Conservation (phyloP, 2,888 invertebrate species). For the Thymelicus sylvestris region DNA sequence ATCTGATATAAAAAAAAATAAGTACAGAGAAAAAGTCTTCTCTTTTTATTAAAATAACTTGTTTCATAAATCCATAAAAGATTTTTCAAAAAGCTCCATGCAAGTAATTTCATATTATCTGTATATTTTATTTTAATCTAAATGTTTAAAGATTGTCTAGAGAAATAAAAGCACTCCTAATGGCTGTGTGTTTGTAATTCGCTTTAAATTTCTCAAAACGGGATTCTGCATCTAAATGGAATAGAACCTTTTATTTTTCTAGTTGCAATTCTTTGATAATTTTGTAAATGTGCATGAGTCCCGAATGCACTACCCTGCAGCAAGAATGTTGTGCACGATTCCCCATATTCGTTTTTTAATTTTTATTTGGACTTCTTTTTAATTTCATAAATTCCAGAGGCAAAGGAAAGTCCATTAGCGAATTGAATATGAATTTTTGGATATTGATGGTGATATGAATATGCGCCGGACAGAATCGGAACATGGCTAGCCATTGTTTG, state of each 20-base stretch:
- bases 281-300: slow-evolving; percentile 79
- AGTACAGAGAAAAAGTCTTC: too few species aligned
- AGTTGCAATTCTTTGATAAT: slow-evolving; percentile 57
- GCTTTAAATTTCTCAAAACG: slow-evolving; percentile 25
- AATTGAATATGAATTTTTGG: slow-evolving; percentile 58
- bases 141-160: slow-evolving; percentile 49
- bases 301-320: slow-evolving; percentile 79
- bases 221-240: slow-evolving; percentile 16
- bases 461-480: slow-evolving; percentile 1
- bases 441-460: slow-evolving; percentile 53
- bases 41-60: not conserved
- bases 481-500: slow-evolving; percentile 26
- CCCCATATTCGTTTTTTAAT: slow-evolving; percentile 56
- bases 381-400: slow-evolving; percentile 64
- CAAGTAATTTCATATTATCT: slow-evolving; percentile 43
- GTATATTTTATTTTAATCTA: slow-evolving; percentile 51
- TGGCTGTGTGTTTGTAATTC: slow-evolving; percentile 19
- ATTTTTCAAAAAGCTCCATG: slow-evolving; percentile 45
- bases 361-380: slow-evolving; percentile 61
- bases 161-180: slow-evolving; percentile 41
- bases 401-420: slow-evolving; percentile 74
- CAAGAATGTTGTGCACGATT: slow-evolving; percentile 83
- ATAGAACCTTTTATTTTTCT: slow-evolving; percentile 43
- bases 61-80: not conserved
- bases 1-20: too few species aligned